phyloP scores from a whole-genome alignment of 1,140 invertebrate species.

The Diorhabda carinulata region DNA sequence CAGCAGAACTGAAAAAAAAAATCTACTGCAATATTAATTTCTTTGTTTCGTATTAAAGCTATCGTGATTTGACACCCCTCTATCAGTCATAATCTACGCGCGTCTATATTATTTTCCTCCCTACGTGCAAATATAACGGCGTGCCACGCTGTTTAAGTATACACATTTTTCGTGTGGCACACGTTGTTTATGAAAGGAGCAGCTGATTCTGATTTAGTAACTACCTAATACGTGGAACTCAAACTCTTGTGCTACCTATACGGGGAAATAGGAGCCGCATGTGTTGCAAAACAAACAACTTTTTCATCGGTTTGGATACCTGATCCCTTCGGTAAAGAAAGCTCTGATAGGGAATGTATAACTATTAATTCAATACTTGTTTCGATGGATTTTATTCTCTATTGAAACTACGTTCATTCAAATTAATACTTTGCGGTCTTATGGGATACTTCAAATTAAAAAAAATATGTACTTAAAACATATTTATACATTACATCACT shows the following conservation, averaged over 20 bases:
- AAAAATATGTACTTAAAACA: too few relatives aligned
- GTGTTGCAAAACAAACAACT: slow-evolving; percentile 34
- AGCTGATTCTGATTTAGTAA: slow-evolving; percentile 34
- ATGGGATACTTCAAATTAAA: too few relatives aligned
- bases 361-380: too few relatives aligned
- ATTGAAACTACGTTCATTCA: too few relatives aligned
- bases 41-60: background rate
- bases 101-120: slow-evolving; percentile 13
- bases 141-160: background rate
- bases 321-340: slow-evolving; percentile 24
- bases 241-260: slow-evolving; percentile 12
- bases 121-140: slow-evolving; percentile 12
- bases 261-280: slow-evolving; percentile 25
- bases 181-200: slow-evolving; percentile 33
- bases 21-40: background rate
- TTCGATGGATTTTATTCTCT: too few relatives aligned
- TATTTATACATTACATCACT: too few relatives aligned
- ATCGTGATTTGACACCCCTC: slow-evolving; percentile 5
- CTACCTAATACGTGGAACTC: slow-evolving; percentile 18
- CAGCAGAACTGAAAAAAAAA: background rate
- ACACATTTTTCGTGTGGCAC: slow-evolving; percentile 27
- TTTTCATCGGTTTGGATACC: slow-evolving; percentile 34
- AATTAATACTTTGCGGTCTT: too few relatives aligned
- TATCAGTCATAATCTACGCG: slow-evolving; percentile 5
- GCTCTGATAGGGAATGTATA: background rate